These are phyloP conservation scores for Sminthopsis crassicaudata DNA, from an alignment of 2,113 vertebrate genomes.

Conservation along the genomic window DNA sequence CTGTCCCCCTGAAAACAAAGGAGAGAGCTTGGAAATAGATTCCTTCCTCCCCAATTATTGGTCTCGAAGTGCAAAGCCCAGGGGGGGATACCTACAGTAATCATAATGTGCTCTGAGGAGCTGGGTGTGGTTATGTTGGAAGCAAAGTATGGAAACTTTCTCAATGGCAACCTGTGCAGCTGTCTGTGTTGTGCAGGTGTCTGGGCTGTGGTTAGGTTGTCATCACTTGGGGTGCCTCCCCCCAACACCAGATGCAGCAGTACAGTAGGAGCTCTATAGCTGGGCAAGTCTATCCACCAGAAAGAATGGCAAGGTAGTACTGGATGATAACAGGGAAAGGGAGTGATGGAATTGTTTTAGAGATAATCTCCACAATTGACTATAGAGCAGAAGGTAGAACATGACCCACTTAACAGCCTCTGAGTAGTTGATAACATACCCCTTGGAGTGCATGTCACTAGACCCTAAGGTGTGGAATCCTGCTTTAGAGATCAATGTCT, in stretches of 20 bases:
- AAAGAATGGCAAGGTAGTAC: not conserved
- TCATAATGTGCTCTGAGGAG: not conserved
- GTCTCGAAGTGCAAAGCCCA: not conserved
- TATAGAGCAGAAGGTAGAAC: not conserved
- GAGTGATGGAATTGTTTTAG: not conserved
- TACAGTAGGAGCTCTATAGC: not conserved
- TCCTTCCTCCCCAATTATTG: not conserved
- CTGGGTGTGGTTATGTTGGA: not conserved
- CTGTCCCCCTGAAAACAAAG: too few relatives aligned
- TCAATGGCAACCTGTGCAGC: not conserved
- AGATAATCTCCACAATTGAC: not conserved
- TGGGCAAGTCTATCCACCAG: not conserved
- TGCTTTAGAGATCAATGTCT: not conserved
- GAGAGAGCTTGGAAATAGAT: not conserved
- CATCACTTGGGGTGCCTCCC: not conserved
- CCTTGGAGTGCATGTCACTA: not conserved
- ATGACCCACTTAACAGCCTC: too few relatives aligned
- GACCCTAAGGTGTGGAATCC: not conserved
- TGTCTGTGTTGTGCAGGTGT: not conserved
- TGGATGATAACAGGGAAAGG: not conserved
- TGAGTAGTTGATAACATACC: not conserved
- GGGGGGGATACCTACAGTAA: not conserved
- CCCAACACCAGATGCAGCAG: not conserved
- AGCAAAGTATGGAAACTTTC: not conserved
- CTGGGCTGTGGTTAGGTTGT: not conserved